Conservation (phyloP, 2,888 invertebrate genomes). For the Pharmacophagus antenor region DNA sequence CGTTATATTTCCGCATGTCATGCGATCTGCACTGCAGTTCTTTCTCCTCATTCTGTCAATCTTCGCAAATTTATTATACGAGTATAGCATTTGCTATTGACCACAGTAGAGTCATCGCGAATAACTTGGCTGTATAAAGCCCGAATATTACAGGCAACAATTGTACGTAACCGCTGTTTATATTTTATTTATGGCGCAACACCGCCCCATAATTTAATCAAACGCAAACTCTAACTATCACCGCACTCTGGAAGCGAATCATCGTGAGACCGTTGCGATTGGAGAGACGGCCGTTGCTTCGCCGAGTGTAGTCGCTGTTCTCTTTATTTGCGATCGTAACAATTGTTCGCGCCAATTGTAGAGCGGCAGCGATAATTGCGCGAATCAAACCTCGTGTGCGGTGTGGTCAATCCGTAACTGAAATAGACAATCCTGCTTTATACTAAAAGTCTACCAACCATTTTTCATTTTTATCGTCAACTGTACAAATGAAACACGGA, state of each 20-base stretch:
- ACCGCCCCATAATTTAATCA: conserved; percentile 12
- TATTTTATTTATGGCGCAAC: conserved; percentile 32
- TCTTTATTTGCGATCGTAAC: conserved; percentile 25
- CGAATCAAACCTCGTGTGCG: conserved; percentile 1
- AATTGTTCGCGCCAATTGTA: conserved; percentile 24
- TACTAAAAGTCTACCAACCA: neutral
- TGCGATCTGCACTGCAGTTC: neutral
- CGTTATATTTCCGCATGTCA: neutral
- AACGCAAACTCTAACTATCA: conserved; percentile 9
- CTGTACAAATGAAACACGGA: neutral
- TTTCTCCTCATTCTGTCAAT: conserved; percentile 13
- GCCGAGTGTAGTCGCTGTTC: conserved; percentile 16
- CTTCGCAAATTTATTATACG: conserved; percentile 8
- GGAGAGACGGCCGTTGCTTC: conserved; percentile 22
- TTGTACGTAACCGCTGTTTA: conserved; percentile 14
- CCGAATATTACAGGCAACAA: conserved; percentile 11
- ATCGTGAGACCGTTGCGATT: conserved; percentile 35
- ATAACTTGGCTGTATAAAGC: conserved; percentile 6
- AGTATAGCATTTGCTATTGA: conserved; percentile 4
- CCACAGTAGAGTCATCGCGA: conserved; percentile 1
- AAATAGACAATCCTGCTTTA: conserved; percentile 2
- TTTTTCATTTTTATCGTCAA: neutral
- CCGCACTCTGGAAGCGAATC: conserved; percentile 34
- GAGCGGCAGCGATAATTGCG: conserved; percentile 8
- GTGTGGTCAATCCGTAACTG: conserved; percentile 1